phyloP scores from a whole-genome alignment of 2,113 vertebrate species.

The Columba livia region DNA sequence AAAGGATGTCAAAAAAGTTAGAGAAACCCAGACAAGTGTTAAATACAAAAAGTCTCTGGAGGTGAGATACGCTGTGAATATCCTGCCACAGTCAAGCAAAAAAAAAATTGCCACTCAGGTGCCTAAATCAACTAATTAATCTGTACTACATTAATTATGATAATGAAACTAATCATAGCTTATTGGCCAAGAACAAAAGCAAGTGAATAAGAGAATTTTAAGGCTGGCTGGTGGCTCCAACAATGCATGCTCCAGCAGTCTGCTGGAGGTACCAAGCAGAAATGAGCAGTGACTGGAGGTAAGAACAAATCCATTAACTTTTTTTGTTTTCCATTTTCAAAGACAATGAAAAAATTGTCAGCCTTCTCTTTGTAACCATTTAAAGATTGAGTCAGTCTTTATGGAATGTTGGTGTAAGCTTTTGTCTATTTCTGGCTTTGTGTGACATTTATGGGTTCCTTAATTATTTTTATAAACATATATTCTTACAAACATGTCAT shows the following conservation, averaged over 20 bases:
- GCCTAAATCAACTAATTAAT: slow-evolving; percentile 43
- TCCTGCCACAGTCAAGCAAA: not conserved
- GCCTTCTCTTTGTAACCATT: not conserved
- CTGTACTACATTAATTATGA: slow-evolving; percentile 4
- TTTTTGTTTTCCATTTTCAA: not conserved
- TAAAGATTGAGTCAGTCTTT: not conserved
- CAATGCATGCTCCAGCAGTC: not conserved
- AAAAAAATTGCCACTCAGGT: not conserved
- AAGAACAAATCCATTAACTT: not conserved
- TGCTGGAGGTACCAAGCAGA: not conserved
- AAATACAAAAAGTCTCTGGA: not conserved
- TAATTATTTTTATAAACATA: not conserved
- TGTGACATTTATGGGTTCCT: not conserved
- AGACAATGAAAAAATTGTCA: not conserved
- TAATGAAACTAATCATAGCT: slow-evolving; percentile 38
- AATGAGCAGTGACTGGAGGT: not conserved
- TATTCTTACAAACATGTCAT: not conserved
- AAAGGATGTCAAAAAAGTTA: not conserved
- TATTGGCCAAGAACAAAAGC: not conserved
- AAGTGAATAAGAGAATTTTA: not conserved
- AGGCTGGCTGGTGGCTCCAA: not conserved
- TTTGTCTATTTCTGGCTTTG: not conserved
- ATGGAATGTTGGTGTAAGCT: not conserved
- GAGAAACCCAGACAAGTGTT: not conserved
- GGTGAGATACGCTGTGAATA: not conserved